Conservation (phyloP, 2,888 invertebrate species). For the Ernsta delagoae region DNA sequence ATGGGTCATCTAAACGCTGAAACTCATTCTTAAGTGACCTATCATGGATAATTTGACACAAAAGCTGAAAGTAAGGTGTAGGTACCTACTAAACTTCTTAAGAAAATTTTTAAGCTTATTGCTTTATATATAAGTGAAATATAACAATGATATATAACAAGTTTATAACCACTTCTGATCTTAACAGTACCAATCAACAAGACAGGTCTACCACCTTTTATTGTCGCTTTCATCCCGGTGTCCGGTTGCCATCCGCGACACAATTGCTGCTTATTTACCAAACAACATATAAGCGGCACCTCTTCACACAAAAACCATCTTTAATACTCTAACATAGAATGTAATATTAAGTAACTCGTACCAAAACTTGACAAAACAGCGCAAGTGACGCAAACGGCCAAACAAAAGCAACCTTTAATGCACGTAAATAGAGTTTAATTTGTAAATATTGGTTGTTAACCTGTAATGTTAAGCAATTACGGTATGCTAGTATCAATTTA, state of each 20-base stretch:
- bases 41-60: too few relatives aligned
- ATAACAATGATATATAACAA: neutral
- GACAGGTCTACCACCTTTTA: conserved; percentile 82
- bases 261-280: conserved; percentile 62
- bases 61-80: too few relatives aligned
- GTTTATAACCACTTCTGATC: conserved; percentile 43
- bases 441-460: neutral
- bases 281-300: conserved; percentile 43
- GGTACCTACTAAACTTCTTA: too few relatives aligned
- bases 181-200: conserved; percentile 72
- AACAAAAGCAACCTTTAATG: neutral
- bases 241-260: conserved; percentile 78
- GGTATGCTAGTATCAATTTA: conserved; percentile 52
- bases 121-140: too few relatives aligned
- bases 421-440: neutral
- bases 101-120: too few relatives aligned
- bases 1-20: too few relatives aligned
- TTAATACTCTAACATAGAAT: conserved; percentile 15
- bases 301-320: conserved; percentile 18
- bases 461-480: conserved; percentile 48
- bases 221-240: conserved; percentile 82
- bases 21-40: too few relatives aligned
- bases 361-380: neutral
- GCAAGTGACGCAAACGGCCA: neutral
- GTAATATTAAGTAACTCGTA: neutral